phyloP scores from a whole-genome alignment of 2,888 invertebrate species.

The Trichopoda pennipes region DNA sequence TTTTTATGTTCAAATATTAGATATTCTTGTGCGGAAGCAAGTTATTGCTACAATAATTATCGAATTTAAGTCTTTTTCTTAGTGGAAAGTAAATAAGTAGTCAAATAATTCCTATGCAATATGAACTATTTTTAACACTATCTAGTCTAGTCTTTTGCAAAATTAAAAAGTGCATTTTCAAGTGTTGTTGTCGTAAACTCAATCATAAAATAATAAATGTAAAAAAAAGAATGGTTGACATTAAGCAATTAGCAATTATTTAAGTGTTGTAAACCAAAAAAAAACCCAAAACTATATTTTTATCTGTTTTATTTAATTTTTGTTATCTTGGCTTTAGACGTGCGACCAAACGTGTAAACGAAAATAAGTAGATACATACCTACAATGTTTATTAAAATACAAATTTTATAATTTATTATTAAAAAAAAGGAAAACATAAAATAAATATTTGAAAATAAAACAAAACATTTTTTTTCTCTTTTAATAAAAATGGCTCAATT shows the following conservation, averaged over 20 bases:
- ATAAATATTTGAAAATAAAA: constrained; percentile 5
- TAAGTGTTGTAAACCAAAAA: background rate
- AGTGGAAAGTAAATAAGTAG: background rate
- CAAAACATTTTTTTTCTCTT: background rate
- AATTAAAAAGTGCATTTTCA: constrained; percentile 50
- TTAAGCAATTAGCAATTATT: background rate
- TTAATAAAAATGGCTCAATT: background rate
- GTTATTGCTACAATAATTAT: too few relatives aligned
- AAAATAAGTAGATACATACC: background rate
- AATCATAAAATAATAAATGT: constrained; percentile 1
- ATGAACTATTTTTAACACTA: constrained; percentile 34
- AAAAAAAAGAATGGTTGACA: background rate
- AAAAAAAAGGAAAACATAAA: background rate
- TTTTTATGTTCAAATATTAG: too few relatives aligned
- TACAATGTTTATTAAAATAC: background rate
- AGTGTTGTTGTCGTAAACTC: constrained; percentile 33
- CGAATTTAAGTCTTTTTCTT: too few relatives aligned
- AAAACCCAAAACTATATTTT: background rate
- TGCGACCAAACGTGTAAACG: constrained; percentile 22
- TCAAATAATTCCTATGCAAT: constrained; percentile 43
- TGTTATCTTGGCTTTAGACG: constrained; percentile 10
- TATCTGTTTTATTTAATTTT: background rate
- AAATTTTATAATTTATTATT: constrained; percentile 40
- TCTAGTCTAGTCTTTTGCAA: constrained; percentile 53
- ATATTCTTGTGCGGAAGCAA: too few relatives aligned